These are phyloP conservation scores for Macrobrachium nipponense DNA, from an alignment of 1,140 invertebrate species.

Conservation along the genomic window DNA sequence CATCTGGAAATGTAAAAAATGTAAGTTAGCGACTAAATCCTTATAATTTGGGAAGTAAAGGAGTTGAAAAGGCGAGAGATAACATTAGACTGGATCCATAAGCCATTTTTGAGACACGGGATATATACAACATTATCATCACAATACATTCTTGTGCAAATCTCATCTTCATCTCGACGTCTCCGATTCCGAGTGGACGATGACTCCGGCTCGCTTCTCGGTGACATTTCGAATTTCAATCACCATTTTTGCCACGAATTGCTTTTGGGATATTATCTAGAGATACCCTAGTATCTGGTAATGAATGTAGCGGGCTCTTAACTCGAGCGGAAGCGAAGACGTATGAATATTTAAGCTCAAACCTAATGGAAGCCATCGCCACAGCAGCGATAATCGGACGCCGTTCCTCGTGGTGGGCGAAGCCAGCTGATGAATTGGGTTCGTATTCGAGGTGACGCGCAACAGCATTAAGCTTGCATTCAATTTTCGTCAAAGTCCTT, in stretches of 20 bases:
- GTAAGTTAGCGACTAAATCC: neutral
- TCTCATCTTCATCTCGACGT: conserved; percentile 41
- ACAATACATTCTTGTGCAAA: conserved; percentile 54
- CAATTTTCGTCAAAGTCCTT: conserved; percentile 62
- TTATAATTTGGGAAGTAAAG: neutral
- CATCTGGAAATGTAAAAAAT: no score
- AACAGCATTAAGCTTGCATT: conserved; percentile 61
- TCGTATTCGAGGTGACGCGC: conserved; percentile 57
- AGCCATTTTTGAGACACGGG: conserved; percentile 38
- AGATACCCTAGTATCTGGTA: no score
- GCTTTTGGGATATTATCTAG: no score
- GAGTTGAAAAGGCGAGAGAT: neutral
- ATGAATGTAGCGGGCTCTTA: neutral
- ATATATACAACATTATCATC: conserved; percentile 48
- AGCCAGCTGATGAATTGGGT: conserved; percentile 57
- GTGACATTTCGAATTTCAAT: no score
- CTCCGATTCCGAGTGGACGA: conserved; percentile 1
- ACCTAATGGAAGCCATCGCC: conserved; percentile 9
- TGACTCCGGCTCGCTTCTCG: neutral
- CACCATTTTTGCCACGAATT: no score
- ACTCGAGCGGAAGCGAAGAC: neutral
- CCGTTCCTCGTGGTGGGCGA: conserved; percentile 46
- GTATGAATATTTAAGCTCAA: neutral
- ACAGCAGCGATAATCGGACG: conserved; percentile 37
- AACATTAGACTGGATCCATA: no score